Evolutionary conservation across 1,140 invertebrate species (phyloP).

Genomic region (Macrostomum lignano): DNA sequence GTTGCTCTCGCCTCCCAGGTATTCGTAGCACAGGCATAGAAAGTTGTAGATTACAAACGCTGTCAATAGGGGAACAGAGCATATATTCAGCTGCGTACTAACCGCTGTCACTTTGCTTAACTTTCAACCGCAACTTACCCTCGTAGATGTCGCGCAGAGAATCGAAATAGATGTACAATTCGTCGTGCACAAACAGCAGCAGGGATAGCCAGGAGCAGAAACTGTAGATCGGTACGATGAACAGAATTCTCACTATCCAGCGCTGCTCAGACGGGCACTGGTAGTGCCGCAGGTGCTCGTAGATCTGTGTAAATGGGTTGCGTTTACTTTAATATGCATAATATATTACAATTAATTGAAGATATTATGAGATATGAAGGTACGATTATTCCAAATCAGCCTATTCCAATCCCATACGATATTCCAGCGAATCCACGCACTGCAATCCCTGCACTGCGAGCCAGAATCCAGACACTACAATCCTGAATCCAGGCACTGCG

Average conservation of each 20-base stretch:
- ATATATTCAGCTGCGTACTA: too few relatives aligned
- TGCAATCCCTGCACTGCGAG: too few relatives aligned
- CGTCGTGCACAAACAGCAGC: constrained; percentile 84
- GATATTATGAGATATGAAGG: too few relatives aligned
- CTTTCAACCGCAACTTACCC: constrained; percentile 34
- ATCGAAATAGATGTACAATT: constrained; percentile 95
- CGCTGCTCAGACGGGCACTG: constrained; percentile 74
- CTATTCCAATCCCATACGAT: too few relatives aligned
- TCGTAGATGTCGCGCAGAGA: constrained; percentile 95
- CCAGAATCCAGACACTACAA: too few relatives aligned
- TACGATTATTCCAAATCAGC: too few relatives aligned
- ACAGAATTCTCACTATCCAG: constrained; percentile 92
- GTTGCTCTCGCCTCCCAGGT: constrained; percentile 81
- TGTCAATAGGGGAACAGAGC: too few relatives aligned
- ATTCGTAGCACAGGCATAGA: constrained; percentile 85
- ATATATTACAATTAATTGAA: too few relatives aligned
- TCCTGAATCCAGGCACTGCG: too few relatives aligned
- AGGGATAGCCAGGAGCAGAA: constrained; percentile 92
- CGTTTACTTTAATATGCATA: too few relatives aligned
- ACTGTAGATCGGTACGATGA: constrained; percentile 94
- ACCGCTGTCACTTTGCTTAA: background rate
- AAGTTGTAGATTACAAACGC: constrained; percentile 99
- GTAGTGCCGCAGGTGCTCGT: constrained; percentile 54
- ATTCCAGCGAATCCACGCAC: too few relatives aligned
- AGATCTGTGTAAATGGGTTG: too few relatives aligned